phyloP scores from a whole-genome alignment of 1,140 invertebrate species.

The Drosophila ambigua region DNA sequence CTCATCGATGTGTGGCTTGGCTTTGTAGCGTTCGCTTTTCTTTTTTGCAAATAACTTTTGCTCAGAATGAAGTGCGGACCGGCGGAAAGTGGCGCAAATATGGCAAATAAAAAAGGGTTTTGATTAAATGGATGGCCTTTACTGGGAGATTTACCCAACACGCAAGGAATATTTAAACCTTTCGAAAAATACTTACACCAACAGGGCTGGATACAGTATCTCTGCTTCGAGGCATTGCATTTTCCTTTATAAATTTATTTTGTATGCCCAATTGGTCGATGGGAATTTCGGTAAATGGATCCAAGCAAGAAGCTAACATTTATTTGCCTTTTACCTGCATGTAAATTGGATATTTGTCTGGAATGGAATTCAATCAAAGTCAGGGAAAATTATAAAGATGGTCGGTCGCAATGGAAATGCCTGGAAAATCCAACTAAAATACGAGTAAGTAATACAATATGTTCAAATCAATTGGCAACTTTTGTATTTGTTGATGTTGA shows the following conservation, averaged over 20 bases:
- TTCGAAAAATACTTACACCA: no score
- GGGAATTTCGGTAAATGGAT: slow-evolving; percentile 20
- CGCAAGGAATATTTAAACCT: no score
- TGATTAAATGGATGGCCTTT: no score
- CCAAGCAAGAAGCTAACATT: slow-evolving; percentile 30
- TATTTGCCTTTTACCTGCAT: slow-evolving; percentile 37
- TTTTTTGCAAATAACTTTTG: slow-evolving; percentile 18
- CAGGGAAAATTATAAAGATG: slow-evolving; percentile 16
- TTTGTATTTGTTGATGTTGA: slow-evolving; percentile 40
- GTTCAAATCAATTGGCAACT: slow-evolving; percentile 67
- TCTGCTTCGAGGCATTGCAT: no score
- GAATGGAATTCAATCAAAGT: slow-evolving; percentile 7
- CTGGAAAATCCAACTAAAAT: slow-evolving; percentile 30
- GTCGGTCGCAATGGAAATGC: slow-evolving; percentile 25
- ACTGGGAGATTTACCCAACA: no score
- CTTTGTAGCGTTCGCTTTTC: slow-evolving; percentile 19
- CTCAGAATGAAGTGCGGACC: slow-evolving; percentile 19
- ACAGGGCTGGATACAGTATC: no score
- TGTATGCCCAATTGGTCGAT: slow-evolving; percentile 3
- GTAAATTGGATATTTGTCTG: slow-evolving; percentile 36
- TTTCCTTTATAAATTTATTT: neutral
- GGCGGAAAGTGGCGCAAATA: slow-evolving; percentile 18
- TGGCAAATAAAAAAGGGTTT: neutral
- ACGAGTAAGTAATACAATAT: slow-evolving; percentile 48
- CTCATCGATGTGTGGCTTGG: slow-evolving; percentile 28